Evolutionary conservation across 2,888 invertebrate genomes (phyloP), one percentile per base, ranked within the genome.

Genomic region (Cephus runcator): DNA sequence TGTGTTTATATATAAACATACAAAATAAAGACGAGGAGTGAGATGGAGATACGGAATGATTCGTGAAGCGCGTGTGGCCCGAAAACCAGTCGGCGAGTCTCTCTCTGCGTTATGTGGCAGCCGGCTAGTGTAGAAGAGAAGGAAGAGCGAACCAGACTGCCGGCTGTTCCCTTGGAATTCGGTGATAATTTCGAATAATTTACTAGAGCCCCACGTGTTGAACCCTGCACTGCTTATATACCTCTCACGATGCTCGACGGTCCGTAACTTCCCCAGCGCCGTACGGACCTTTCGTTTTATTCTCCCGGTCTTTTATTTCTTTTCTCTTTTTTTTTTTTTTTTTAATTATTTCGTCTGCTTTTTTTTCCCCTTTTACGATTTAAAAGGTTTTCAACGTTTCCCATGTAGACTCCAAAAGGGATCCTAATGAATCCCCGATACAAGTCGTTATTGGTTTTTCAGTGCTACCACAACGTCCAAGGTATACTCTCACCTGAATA

Each of bases 181-280:
- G 71, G 71, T 71, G 71, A 71, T 71, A 71, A 71, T 71, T 71
- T 71, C 71, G 71, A 71, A 71, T 71, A 71, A 30, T 30, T 71
- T 71, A 71, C 31, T 31, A 71, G 71, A 71, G 71, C 33, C 71
- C 56, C 56, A 15, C 56, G 56, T 15, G 56, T 56, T 56, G 56
- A 56, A 56, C 56, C 56, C 56, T 56, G 15, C 56, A 56, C 23
- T 56, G 56, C 56, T 56, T 56, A 56, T 56, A 56, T 56, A 56
- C 56, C 23, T 56, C 2, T 56, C 56, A 56, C 56, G 56, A 56
- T 56, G 56, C 56, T 56, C 56, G 23, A 56, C 56, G 56, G 56
- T 23, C 56, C 56, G 56, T 56, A 56, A 56, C 56, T 56, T 56
- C 56, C 23, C 23, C 23, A 56, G 23, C 23, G 56, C 2, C 9